These are phyloP conservation scores for Leucoma salicis DNA, from an alignment of 2,888 invertebrate genomes.

Conservation along the genomic window DNA sequence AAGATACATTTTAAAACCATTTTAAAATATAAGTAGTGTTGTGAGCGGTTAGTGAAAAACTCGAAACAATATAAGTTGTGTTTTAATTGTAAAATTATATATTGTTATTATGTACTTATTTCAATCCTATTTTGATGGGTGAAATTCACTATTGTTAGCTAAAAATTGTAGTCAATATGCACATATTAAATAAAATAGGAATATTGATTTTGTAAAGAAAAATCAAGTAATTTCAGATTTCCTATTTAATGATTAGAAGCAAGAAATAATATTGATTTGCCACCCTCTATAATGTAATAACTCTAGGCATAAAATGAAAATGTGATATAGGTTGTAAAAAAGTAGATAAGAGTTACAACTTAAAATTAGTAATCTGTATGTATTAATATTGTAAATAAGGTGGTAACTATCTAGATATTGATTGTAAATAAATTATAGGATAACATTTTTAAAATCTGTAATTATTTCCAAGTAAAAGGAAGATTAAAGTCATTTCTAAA, in stretches of 20 bases:
- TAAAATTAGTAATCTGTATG: slow-evolving; percentile 50
- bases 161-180: background rate
- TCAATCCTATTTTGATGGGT: slow-evolving; percentile 17
- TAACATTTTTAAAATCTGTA: slow-evolving; percentile 81
- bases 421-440: slow-evolving; percentile 74
- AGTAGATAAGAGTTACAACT: slow-evolving; percentile 61
- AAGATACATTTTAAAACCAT: slow-evolving; percentile 56
- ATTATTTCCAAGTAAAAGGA: slow-evolving; percentile 72
- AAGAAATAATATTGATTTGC: background rate
- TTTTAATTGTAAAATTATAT: slow-evolving; percentile 18
- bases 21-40: slow-evolving; percentile 40
- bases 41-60: slow-evolving; percentile 37
- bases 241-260: too few relatives aligned
- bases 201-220: background rate
- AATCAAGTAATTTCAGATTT: background rate
- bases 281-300: slow-evolving; percentile 28
- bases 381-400: slow-evolving; percentile 59
- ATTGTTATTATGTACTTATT: slow-evolving; percentile 6
- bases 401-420: slow-evolving; percentile 61
- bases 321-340: slow-evolving; percentile 82
- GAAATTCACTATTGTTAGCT: slow-evolving; percentile 1
- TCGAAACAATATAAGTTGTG: slow-evolving; percentile 23
- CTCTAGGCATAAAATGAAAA: slow-evolving; percentile 72
- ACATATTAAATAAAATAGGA: background rate
- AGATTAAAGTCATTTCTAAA: slow-evolving; percentile 78